Conservation (phyloP, 2,888 invertebrate genomes). For the Sinopyrophorus schimmeli region DNA sequence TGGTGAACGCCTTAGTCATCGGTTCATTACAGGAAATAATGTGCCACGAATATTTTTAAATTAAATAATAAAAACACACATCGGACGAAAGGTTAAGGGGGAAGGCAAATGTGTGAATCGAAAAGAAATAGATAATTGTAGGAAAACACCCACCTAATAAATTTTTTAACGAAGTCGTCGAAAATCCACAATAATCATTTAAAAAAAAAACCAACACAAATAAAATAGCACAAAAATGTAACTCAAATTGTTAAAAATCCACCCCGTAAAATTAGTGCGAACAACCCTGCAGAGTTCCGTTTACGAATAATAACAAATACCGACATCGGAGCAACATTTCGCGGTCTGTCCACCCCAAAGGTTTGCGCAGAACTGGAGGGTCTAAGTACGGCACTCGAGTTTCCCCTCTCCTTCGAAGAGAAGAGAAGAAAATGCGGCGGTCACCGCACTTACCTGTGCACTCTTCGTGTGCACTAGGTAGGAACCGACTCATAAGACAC, state of each 20-base stretch:
- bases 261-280: constrained; percentile 8
- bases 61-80: no score
- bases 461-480: constrained; percentile 27
- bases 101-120: no score
- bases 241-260: constrained; percentile 6
- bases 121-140: no score
- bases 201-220: no score
- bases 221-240: no score
- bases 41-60: no score
- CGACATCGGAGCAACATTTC: constrained; percentile 21
- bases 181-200: no score
- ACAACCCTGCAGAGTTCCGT: constrained; percentile 13
- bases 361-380: constrained; percentile 38
- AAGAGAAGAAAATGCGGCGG: constrained; percentile 32
- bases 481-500: constrained; percentile 10
- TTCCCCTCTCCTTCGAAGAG: constrained; percentile 29
- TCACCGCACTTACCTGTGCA: constrained; percentile 36
- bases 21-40: no score
- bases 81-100: no score
- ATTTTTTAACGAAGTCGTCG: no score
- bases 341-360: constrained; percentile 28
- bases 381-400: constrained; percentile 32
- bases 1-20: no score
- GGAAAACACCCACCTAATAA: no score
- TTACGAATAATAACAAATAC: constrained; percentile 18